Evolutionary conservation across 2,113 vertebrate genomes (phyloP).

Genomic region (Cyanoderma ruficeps): DNA sequence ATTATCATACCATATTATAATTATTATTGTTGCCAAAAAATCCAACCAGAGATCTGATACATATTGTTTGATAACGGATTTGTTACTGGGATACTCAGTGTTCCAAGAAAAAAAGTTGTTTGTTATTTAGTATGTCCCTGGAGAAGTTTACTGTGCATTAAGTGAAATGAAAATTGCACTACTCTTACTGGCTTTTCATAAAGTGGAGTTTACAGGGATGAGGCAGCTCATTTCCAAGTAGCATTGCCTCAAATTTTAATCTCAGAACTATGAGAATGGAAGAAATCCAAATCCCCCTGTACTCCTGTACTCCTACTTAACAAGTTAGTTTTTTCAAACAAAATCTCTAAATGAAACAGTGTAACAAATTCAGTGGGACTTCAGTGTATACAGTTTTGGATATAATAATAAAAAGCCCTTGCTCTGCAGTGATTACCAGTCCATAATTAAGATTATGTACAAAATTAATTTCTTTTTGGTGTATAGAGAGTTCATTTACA

Average conservation of each 20-base stretch:
- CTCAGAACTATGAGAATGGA: not conserved
- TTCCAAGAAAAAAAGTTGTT: not conserved
- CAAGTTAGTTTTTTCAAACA: not conserved
- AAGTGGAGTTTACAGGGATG: not conserved
- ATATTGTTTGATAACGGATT: not conserved
- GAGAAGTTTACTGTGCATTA: not conserved
- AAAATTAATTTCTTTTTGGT: not conserved
- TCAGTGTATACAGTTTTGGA: not conserved
- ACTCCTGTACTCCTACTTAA: not conserved
- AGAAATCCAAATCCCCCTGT: not conserved
- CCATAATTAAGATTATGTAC: not conserved
- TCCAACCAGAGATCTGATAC: not conserved
- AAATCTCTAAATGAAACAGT: not conserved
- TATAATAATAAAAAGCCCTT: not conserved
- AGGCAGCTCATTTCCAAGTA: not conserved
- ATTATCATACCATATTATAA: not conserved
- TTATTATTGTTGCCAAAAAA: not conserved
- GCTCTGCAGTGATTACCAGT: not conserved
- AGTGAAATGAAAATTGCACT: not conserved
- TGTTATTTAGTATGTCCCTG: not conserved
- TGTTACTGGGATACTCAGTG: not conserved
- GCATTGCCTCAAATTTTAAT: not conserved
- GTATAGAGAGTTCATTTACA: not conserved
- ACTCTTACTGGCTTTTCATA: not conserved
- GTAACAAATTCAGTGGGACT: not conserved